Evolutionary conservation across 2,888 invertebrate species (phyloP).

Genomic region (Scaeva pyrastri): DNA sequence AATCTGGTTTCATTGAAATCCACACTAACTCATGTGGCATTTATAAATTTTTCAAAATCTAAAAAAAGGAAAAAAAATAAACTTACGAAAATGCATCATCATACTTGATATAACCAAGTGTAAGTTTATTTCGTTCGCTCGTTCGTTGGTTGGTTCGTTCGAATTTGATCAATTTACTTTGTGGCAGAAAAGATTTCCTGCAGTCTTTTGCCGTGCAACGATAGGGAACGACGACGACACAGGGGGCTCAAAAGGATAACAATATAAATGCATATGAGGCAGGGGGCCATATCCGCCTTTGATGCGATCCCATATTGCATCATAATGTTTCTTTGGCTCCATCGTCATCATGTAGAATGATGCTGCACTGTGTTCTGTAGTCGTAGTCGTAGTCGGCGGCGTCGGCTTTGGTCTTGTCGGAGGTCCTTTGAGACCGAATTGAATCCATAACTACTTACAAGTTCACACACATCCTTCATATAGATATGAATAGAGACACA

Average conservation of each 20-base stretch:
- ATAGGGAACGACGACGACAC: not conserved
- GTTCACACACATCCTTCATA: not conserved
- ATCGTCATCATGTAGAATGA: not conserved
- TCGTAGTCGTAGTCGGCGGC: not conserved
- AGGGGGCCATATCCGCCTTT: conserved; percentile 59
- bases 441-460: conserved; percentile 44
- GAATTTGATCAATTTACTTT: conserved; percentile 64
- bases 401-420: not conserved
- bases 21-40: conserved; percentile 13
- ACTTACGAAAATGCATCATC: conserved; percentile 12
- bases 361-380: not conserved
- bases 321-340: conserved; percentile 45
- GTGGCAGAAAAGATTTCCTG: conserved; percentile 33
- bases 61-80: not conserved
- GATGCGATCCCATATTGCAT: conserved; percentile 62
- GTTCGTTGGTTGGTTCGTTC: conserved; percentile 5
- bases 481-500: no score
- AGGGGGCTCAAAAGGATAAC: conserved; percentile 64
- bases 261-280: conserved; percentile 75
- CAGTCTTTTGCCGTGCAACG: conserved; percentile 5
- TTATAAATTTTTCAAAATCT: conserved; percentile 32
- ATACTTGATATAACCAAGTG: conserved; percentile 14
- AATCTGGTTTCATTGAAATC: not conserved
- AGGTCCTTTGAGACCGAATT: conserved; percentile 57
- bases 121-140: conserved; percentile 26